phyloP scores from a whole-genome alignment of 1,140 invertebrate species.

The Mercenaria mercenaria region DNA sequence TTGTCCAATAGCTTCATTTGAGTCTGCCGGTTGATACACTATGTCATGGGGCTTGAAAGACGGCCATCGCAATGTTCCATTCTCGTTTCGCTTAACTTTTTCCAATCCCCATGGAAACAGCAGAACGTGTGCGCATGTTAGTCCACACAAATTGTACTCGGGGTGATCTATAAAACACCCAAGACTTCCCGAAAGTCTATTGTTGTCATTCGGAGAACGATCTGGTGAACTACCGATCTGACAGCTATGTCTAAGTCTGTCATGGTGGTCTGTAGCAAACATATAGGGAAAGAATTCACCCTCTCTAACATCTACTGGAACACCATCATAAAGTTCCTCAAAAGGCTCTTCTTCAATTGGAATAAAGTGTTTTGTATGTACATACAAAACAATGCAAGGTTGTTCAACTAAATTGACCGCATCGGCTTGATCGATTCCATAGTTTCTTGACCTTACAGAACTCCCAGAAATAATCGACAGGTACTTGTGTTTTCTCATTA shows the following conservation, averaged over 20 bases:
- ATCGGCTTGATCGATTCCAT: too few species aligned
- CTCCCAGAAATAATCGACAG: not conserved
- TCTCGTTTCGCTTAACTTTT: too few species aligned
- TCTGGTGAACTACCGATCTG: not conserved
- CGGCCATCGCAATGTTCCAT: too few species aligned
- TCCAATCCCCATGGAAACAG: not conserved
- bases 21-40: not conserved
- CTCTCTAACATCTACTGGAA: not conserved
- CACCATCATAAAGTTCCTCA: not conserved
- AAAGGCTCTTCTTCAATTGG: slow-evolving; percentile 8
- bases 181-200: not conserved
- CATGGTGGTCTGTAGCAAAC: not conserved
- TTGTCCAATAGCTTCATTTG: not conserved
- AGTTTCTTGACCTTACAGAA: not conserved
- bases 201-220: not conserved
- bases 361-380: not conserved
- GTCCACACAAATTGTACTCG: too few species aligned
- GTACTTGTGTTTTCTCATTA: slow-evolving; percentile 7
- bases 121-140: not conserved
- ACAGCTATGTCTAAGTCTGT: not conserved
- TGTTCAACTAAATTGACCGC: not conserved
- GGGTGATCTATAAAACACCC: not conserved
- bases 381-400: not conserved
- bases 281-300: not conserved
- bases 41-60: too few species aligned